These are phyloP conservation scores for Entelurus aequoreus DNA, from an alignment of 2,113 vertebrate genomes.

Conservation along the genomic window DNA sequence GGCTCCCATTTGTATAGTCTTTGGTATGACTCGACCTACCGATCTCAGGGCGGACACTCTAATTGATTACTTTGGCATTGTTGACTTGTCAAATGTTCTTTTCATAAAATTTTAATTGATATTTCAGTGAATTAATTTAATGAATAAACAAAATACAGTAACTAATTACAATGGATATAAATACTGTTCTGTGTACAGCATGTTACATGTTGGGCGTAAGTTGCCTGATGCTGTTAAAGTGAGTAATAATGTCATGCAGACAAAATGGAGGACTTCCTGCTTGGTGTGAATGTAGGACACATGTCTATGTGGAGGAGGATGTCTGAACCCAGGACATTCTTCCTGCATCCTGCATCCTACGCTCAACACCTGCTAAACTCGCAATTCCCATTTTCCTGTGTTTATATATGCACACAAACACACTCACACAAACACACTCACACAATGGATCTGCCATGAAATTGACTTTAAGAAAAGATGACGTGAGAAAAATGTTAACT, in stretches of 20 bases:
- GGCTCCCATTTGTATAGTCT: too few relatives aligned
- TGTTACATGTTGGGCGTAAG: background rate
- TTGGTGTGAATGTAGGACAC: conserved; percentile 11
- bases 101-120: too few relatives aligned
- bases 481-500: background rate
- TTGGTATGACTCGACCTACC: too few relatives aligned
- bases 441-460: background rate
- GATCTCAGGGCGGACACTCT: too few relatives aligned
- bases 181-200: background rate
- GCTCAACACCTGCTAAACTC: conserved; percentile 41
- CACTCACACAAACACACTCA: background rate
- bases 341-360: conserved; percentile 57
- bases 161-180: conserved; percentile 14
- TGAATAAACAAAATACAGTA: too few relatives aligned
- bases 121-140: too few relatives aligned
- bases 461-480: too few relatives aligned
- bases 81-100: too few relatives aligned
- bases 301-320: conserved; percentile 48
- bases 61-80: too few relatives aligned
- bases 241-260: conserved; percentile 5
- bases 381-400: background rate
- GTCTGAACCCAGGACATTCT: conserved; percentile 38
- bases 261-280: conserved; percentile 26
- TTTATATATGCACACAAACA: background rate
- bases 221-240: background rate